Conservation (phyloP, 2,797 vertebrate species). For the Adelosebastes latens region DNA sequence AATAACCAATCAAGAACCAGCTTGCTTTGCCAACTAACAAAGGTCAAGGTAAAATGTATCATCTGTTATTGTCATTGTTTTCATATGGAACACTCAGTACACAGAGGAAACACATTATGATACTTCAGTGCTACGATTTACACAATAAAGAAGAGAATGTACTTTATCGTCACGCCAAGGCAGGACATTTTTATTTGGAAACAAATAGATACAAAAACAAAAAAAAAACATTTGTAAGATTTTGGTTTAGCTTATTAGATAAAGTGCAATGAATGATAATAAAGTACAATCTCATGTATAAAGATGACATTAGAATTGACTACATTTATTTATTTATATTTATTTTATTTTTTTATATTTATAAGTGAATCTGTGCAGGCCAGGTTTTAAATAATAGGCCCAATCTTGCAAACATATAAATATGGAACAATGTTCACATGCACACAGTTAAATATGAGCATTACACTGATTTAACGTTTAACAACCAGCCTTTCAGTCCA, state of each 20-base stretch:
- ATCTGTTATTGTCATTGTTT: neutral
- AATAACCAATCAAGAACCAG: neutral
- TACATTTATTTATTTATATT: too few relatives aligned
- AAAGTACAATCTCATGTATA: too few relatives aligned
- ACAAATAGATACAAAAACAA: neutral
- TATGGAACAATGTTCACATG: neutral
- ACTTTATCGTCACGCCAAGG: neutral
- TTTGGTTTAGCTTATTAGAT: neutral
- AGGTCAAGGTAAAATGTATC: neutral
- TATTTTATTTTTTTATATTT: too few relatives aligned
- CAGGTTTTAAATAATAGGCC: neutral
- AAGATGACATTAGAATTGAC: too few relatives aligned
- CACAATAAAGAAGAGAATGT: neutral
- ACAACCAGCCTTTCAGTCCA: constrained; percentile 9
- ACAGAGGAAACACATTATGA: neutral
- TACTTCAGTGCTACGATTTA: neutral
- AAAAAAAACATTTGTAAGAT: neutral
- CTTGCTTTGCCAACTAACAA: neutral
- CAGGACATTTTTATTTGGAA: neutral
- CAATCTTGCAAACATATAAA: neutral
- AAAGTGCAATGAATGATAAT: too few relatives aligned
- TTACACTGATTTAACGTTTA: constrained; percentile 32
- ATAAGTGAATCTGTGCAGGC: neutral
- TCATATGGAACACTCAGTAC: neutral
- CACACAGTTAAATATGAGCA: constrained; percentile 4